These are phyloP conservation scores for Amblyopsis rosae DNA, from an alignment of 2,113 vertebrate genomes.

Conservation along the genomic window DNA sequence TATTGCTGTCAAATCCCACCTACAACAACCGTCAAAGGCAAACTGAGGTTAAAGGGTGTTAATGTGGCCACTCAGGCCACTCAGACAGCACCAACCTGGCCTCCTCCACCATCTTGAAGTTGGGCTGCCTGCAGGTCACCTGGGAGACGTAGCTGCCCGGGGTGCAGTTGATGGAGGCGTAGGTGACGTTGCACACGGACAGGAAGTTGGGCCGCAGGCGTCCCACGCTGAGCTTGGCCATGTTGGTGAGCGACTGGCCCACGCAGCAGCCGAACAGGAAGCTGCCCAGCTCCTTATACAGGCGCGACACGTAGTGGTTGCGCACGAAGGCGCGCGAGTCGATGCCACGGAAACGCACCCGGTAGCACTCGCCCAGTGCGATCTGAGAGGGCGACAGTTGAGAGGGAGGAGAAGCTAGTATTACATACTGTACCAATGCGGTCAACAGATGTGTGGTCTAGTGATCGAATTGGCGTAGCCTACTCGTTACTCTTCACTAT, in stretches of 20 bases:
- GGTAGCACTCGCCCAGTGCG: slow-evolving; percentile 74
- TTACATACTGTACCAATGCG: not conserved
- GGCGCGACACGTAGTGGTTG: slow-evolving; percentile 71
- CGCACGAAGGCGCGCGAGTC: slow-evolving; percentile 59
- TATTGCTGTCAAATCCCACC: too few relatives aligned
- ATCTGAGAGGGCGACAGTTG: slow-evolving; percentile 60
- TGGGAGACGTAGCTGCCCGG: slow-evolving; percentile 60
- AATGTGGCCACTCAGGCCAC: not conserved
- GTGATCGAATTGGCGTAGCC: too few relatives aligned
- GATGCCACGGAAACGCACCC: slow-evolving; percentile 59
- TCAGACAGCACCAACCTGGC: slow-evolving; percentile 64
- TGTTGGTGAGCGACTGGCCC: slow-evolving; percentile 82
- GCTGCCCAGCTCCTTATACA: slow-evolving; percentile 84
- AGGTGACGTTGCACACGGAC: slow-evolving; percentile 72
- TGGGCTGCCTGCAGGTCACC: slow-evolving; percentile 51
- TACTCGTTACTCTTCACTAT: too few relatives aligned
- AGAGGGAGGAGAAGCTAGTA: slow-evolving; percentile 2
- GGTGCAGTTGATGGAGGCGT: slow-evolving; percentile 65
- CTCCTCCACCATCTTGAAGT: slow-evolving; percentile 61
- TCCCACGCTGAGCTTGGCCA: slow-evolving; percentile 79
- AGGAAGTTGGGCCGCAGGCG: slow-evolving; percentile 80
- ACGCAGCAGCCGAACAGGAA: slow-evolving; percentile 82
- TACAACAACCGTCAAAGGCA: too few relatives aligned
- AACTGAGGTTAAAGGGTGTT: too few relatives aligned
- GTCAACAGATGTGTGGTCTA: too few relatives aligned